Conservation (phyloP, 2,113 vertebrate species). For the Dasypus novemcinctus region DNA sequence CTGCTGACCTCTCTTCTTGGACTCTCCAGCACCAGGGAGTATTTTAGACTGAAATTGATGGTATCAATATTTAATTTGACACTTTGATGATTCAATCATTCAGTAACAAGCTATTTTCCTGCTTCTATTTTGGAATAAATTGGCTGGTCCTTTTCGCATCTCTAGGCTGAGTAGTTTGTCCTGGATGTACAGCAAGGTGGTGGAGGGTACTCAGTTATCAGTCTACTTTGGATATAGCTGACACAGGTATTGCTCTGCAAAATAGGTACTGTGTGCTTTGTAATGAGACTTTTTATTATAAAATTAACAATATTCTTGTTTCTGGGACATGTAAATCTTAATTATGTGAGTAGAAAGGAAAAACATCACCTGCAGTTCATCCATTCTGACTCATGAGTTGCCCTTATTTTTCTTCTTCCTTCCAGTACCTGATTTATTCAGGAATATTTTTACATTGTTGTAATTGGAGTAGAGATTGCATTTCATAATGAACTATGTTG, state of each 20-base stretch:
- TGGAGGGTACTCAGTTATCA: neutral
- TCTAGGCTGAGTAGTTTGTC: neutral
- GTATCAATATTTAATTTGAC: conserved; percentile 68
- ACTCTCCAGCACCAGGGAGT: neutral
- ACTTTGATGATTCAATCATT: conserved; percentile 21
- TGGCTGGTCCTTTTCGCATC: neutral
- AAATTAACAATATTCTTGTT: neutral
- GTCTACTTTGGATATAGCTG: too few relatives aligned
- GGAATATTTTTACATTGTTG: neutral
- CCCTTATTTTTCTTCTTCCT: conserved; percentile 6
- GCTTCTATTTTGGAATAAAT: conserved; percentile 61
- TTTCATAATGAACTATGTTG: neutral
- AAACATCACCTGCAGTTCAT: neutral
- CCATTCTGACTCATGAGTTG: neutral
- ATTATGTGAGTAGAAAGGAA: neutral
- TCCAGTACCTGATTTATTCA: neutral
- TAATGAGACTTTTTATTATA: neutral
- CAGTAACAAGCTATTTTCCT: conserved; percentile 44
- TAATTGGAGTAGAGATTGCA: neutral
- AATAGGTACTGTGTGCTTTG: neutral
- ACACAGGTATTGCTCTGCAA: accelerated
- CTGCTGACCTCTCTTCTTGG: neutral
- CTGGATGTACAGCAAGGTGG: neutral
- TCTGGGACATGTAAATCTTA: neutral
- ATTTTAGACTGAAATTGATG: conserved; percentile 44